Base-by-base conservation (phyloP, 30 jellyfish, hydroid and myxozoan species). In the Chrysaora quinquecirrha region DNA sequence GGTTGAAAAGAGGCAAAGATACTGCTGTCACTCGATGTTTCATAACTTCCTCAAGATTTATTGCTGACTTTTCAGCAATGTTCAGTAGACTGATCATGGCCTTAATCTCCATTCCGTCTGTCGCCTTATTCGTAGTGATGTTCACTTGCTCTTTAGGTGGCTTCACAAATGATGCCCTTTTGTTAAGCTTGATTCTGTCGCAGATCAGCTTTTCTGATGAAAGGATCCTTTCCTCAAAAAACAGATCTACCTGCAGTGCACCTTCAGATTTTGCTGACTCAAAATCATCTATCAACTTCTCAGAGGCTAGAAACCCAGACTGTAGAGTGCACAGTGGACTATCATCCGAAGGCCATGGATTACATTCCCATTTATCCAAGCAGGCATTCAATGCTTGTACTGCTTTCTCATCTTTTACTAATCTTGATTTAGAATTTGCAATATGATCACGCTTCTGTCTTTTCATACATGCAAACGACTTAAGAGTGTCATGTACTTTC, bases 131-230 rank as follows among this genome's bases (percentile, higher is more conserved):
- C 27, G 68, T 52, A 2, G 68, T 19, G 25, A 9, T 52, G 12
- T 52, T 52, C 68, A 3, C 68, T 52, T 52, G 12, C 25, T 52
- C 68, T 52, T 9, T 52, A 52, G 68, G 68, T 52, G 68, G 68
- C 68, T 52, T 52, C 27, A 3, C 68, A 19, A 52, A 52, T 9
- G 68, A 3, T 3, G 12, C 27, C 68, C 68, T 52, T 52, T 9
- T 19, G 68, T 52, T 52, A 2, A 9, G 12, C 12, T 52, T 9
- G 27, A 52, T 52, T 52, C 27, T 52, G 68, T 52, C 68, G 29
- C 25, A 9, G 25, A 52, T 3, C 25, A 19, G 25, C 25, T 52
- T 52, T 25, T 52, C 68, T 2, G 12, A 3, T 2, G 68, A 52
- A 52, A 52, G 3, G 27, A 52, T 52, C 25, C 68, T 9, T 20